A percentile compares a stretch with the other conserved stretches of the same genome.
Conservation (phyloP, 53 echinoderm and acorn worm genomes). For the Arbacia lixula region DNA sequence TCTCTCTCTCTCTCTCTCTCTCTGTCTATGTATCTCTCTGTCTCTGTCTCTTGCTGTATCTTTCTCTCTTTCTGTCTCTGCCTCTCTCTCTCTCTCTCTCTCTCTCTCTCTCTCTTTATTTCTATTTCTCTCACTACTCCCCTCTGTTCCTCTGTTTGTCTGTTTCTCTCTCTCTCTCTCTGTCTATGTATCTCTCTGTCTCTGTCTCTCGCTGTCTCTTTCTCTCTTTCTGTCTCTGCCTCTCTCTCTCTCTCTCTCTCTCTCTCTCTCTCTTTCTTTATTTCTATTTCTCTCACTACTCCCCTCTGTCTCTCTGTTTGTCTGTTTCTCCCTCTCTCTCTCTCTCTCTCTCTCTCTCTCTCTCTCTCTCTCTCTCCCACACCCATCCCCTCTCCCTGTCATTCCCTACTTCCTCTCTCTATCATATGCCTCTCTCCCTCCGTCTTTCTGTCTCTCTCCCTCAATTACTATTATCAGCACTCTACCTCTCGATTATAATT, state of each 20-base stretch:
- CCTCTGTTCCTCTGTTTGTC: neutral
- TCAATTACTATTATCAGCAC: too few species aligned
- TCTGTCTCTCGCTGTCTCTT: neutral
- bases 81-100: neutral
- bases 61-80: neutral
- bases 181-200: neutral
- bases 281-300: neutral
- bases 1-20: neutral
- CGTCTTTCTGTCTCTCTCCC: neutral
- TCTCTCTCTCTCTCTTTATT: neutral
- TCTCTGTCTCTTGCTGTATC: neutral
- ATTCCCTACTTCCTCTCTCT: too few species aligned
- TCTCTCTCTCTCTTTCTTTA: neutral
- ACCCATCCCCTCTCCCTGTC: neutral
- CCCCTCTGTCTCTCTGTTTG: neutral
- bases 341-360: conserved; percentile 5
- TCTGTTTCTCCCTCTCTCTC: neutral
- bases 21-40: neutral
- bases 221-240: neutral
- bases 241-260: neutral
- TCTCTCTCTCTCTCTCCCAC: neutral
- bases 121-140: neutral
- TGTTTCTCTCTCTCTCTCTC: neutral
- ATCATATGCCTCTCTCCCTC: neutral
- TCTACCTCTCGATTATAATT: too few species aligned